A percentile compares a stretch with the other conserved stretches of the same genome.
Evolutionary conservation across 2,888 invertebrate species (phyloP).

Genomic region (Lapara coniferarum): DNA sequence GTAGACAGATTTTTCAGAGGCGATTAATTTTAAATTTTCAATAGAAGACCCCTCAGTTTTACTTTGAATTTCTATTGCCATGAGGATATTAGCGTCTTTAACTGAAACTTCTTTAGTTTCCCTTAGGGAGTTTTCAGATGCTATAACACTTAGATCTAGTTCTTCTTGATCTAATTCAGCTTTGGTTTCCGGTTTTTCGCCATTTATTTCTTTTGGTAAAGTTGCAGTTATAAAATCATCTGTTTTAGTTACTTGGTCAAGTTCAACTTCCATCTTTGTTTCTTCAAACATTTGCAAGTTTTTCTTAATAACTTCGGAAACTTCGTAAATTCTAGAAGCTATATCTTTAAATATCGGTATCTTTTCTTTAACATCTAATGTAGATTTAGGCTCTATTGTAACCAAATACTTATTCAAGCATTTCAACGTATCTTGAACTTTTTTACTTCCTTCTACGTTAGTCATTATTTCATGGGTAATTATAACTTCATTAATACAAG

Average conservation of each 20-base stretch:
- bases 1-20: not conserved
- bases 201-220: not conserved
- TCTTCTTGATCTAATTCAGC: not conserved
- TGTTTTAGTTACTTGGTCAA: not conserved
- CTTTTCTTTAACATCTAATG: conserved; percentile 72
- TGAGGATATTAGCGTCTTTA: not conserved
- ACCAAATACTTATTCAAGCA: conserved; percentile 46
- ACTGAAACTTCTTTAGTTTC: not conserved
- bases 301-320: conserved; percentile 2
- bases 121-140: not conserved
- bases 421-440: conserved; percentile 40
- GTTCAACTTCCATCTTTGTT: conserved; percentile 7
- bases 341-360: conserved; percentile 70
- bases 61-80: not conserved
- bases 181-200: not conserved
- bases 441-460: conserved; percentile 37
- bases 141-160: not conserved
- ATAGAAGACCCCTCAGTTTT: not conserved
- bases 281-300: conserved; percentile 2
- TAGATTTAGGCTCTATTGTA: conserved; percentile 55
- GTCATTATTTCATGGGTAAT: conserved; percentile 40
- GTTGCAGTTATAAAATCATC: not conserved
- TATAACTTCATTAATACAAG: conserved; percentile 49
- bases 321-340: conserved; percentile 37
- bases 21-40: not conserved